These are phyloP conservation scores for Atrichornis clamosus DNA, from an alignment of 2,113 vertebrate species.

Conservation along the genomic window DNA sequence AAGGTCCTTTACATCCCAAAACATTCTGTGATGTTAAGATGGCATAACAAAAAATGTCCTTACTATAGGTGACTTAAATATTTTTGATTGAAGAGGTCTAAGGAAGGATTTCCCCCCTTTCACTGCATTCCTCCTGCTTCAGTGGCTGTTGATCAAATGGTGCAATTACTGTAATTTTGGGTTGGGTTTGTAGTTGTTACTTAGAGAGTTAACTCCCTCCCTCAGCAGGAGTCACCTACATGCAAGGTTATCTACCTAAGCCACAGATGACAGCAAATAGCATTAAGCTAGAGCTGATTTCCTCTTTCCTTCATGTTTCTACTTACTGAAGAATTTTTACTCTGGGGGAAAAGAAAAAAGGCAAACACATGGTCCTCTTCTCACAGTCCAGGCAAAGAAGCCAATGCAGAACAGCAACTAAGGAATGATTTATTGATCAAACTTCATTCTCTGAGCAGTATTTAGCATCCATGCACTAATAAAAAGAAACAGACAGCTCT, in stretches of 20 bases:
- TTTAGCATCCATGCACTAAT: constrained; percentile 47
- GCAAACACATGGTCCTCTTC: background rate
- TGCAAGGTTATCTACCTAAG: background rate
- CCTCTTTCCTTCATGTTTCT: background rate
- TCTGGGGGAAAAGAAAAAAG: constrained; percentile 18
- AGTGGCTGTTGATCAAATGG: background rate
- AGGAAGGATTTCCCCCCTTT: fast-evolving
- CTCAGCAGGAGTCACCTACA: background rate
- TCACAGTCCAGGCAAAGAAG: background rate
- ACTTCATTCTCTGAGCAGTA: constrained; percentile 33
- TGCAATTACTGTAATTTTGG: background rate
- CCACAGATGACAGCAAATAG: background rate
- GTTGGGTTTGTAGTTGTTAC: background rate
- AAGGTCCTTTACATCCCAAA: background rate
- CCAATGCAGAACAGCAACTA: background rate
- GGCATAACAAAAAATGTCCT: fast-evolving
- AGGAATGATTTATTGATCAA: constrained; percentile 49
- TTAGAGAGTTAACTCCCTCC: background rate
- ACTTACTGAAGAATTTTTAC: background rate
- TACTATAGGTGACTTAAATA: background rate
- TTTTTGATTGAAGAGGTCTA: background rate
- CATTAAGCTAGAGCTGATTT: background rate
- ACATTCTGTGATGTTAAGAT: too few relatives aligned
- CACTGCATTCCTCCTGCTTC: background rate
- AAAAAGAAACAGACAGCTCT: constrained; percentile 48